Evolutionary conservation across 2,113 vertebrate species (phyloP).

Genomic region (Colistium nudipinnis): DNA sequence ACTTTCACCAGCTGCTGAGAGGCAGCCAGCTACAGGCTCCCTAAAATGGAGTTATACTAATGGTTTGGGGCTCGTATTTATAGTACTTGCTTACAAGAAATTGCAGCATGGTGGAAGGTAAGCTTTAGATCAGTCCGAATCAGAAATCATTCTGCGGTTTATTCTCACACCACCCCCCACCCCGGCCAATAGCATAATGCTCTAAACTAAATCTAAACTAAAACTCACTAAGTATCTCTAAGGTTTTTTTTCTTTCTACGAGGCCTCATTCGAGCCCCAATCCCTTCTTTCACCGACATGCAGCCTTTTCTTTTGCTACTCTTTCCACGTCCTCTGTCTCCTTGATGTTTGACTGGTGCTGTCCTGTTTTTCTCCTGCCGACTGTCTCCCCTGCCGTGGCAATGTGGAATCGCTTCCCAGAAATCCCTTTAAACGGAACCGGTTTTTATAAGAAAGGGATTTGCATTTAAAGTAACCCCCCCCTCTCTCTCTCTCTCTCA

Average conservation of each 20-base stretch:
- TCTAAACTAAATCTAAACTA: constrained; percentile 43
- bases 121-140: constrained; percentile 15
- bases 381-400: constrained; percentile 79
- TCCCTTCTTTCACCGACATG: constrained; percentile 68
- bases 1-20: constrained; percentile 15
- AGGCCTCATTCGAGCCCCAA: constrained; percentile 64
- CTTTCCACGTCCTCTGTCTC: constrained; percentile 75
- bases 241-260: constrained; percentile 56
- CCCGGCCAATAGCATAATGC: constrained; percentile 30
- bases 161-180: constrained; percentile 23
- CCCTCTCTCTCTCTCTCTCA: constrained; percentile 53
- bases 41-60: background rate
- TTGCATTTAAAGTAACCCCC: constrained; percentile 84
- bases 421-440: constrained; percentile 88
- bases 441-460: constrained; percentile 87
- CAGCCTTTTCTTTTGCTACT: constrained; percentile 73
- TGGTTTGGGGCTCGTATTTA: too few species aligned
- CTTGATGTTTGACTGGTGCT: constrained; percentile 77
- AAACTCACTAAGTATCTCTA: constrained; percentile 41
- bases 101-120: background rate
- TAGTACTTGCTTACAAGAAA: too few species aligned
- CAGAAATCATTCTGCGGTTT: constrained; percentile 22
- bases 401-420: constrained; percentile 82
- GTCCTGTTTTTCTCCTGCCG: constrained; percentile 77
- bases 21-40: background rate